Conservation (phyloP, 2,113 vertebrate genomes). For the Copsychus sechellarum region DNA sequence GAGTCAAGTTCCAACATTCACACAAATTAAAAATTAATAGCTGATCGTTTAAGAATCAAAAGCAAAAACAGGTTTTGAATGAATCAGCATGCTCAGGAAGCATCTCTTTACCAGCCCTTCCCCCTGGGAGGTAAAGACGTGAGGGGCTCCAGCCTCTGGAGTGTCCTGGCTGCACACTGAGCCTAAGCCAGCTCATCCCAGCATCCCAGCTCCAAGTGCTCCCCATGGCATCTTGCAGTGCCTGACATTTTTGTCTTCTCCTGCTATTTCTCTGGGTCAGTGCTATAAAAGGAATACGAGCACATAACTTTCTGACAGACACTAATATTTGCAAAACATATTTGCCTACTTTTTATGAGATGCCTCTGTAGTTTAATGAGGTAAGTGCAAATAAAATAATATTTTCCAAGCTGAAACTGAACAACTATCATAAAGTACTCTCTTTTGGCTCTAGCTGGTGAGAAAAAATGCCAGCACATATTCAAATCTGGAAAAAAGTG, state of each 20-base stretch:
- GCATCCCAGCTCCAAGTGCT: background rate
- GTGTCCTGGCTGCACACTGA: background rate
- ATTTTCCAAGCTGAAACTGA: conserved; percentile 1
- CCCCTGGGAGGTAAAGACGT: fast-evolving
- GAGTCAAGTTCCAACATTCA: background rate
- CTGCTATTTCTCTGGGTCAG: background rate
- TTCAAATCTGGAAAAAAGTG: background rate
- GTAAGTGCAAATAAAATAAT: background rate
- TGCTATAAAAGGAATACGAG: background rate
- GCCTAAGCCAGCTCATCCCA: fast-evolving
- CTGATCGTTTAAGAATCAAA: background rate
- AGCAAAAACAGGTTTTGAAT: background rate
- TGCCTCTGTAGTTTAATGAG: background rate
- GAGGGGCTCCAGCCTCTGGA: background rate
- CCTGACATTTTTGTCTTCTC: background rate
- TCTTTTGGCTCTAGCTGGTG: background rate
- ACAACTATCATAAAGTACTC: background rate
- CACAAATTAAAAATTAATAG: conserved; percentile 7
- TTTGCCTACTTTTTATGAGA: background rate
- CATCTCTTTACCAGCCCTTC: background rate
- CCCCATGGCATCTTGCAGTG: background rate
- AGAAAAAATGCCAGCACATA: background rate
- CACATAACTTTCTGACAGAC: background rate
- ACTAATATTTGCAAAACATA: background rate
- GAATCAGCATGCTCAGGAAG: background rate